Evolutionary conservation across 2,797 vertebrate genomes (phyloP).

Genomic region (Antrozous pallidus): DNA sequence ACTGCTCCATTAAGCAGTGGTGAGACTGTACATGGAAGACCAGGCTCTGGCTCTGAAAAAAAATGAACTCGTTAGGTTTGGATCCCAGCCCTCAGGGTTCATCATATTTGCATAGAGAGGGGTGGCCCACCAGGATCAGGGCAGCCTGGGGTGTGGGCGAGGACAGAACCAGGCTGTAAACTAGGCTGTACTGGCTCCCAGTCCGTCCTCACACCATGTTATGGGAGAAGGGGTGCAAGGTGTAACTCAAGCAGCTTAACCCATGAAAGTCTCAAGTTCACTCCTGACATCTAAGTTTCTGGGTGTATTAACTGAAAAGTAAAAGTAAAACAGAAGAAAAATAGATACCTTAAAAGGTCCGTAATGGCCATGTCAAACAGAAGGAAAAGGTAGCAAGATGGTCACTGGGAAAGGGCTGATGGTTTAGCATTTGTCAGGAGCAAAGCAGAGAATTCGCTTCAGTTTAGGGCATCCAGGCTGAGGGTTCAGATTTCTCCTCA

Average conservation of each 20-base stretch:
- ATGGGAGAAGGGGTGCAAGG: conserved; percentile 83
- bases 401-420: conserved; percentile 54
- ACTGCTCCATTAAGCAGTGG: conserved; percentile 64
- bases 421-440: conserved; percentile 66
- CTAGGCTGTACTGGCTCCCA: conserved; percentile 79
- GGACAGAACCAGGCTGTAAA: conserved; percentile 70
- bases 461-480: conserved; percentile 53
- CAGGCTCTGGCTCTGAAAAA: conserved; percentile 74
- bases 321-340: conserved; percentile 81
- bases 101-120: conserved; percentile 53
- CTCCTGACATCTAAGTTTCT: conserved; percentile 85
- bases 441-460: conserved; percentile 50
- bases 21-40: conserved; percentile 71
- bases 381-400: conserved; percentile 71
- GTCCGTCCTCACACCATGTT: conserved; percentile 84
- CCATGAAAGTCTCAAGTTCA: conserved; percentile 87
- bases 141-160: background rate
- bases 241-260: conserved; percentile 86
- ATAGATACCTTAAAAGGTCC: conserved; percentile 80
- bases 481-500: conserved; percentile 89
- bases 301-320: conserved; percentile 88
- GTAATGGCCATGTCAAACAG: conserved; percentile 76
- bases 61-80: conserved; percentile 70
- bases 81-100: conserved; percentile 72
- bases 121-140: background rate